Base-by-base conservation (phyloP, 2,888 invertebrate genomes). In the Lepeophtheirus nordmannii region DNA sequence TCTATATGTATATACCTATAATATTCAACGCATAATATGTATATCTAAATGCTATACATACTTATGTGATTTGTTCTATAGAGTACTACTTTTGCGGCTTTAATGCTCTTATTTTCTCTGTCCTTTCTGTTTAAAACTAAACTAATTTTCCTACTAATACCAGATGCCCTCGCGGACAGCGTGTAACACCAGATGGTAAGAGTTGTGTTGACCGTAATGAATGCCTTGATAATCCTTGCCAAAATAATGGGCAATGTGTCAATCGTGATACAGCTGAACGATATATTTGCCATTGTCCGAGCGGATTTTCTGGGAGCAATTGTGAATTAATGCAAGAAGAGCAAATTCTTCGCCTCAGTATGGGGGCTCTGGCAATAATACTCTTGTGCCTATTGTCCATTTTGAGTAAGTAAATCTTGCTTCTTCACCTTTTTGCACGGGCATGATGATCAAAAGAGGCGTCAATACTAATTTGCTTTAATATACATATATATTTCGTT, bases 351-450 rank as follows among this genome's bases (percentile, higher is more conserved):
- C 91, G 92, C 75, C 84, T 97, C 75, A 91, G 93, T 80, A 90
- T 90, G 85, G 92, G 93, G 71, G 96, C 96, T 69, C 82, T 98
- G 72, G 91, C 94, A 70, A 93, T 94, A 75, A 96, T 98, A 76
- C 83, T 97, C 77, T 89, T 96, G 79, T 96, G 94, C 80, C 85
- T 96, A 74, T 84, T 94, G 78, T 89, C 93, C 77, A 90, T 97
- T 74, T 84, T 96, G 78, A 87, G 96, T 96, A 84, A 89, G 90
- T 85, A 65, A 10, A 58, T 17, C 17, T 30, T n/a, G 53, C 53
- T 46, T n/a, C n/a, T n/a, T 46, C 53, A 46, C 53, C 30, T 14
- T 20, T 62, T 46, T 23, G 37, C n/a, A 23, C 37, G 10, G 22
- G 30, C 30, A 30, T 30, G 30, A 30, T 30, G 3, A 30, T 30